Conservation (phyloP, 2,797 vertebrate species). For the Argya squamiceps region DNA sequence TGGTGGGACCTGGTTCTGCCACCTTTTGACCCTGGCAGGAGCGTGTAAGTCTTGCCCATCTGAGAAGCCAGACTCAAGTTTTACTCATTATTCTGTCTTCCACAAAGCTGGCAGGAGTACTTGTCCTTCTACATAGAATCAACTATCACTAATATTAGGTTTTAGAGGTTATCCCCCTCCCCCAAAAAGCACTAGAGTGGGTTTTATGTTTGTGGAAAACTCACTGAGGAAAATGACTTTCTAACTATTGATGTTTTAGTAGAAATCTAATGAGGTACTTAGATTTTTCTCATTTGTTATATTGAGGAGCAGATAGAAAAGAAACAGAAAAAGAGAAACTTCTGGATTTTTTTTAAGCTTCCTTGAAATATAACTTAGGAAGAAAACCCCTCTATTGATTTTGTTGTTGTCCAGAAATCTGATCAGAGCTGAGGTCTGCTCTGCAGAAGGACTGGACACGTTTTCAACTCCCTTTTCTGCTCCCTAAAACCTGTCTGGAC, state of each 20-base stretch:
- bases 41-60: fast-evolving
- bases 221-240: slow-evolving; percentile 1
- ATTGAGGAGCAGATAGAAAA: background rate
- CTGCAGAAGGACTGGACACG: background rate
- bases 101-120: background rate
- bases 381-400: background rate
- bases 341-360: background rate
- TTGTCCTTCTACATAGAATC: background rate
- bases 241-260: slow-evolving; percentile 9
- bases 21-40: fast-evolving
- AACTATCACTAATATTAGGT: background rate
- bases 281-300: background rate
- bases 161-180: background rate
- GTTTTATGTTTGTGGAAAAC: background rate
- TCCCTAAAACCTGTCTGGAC: background rate
- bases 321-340: background rate
- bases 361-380: background rate
- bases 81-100: background rate
- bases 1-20: background rate
- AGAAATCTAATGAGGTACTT: background rate
- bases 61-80: background rate
- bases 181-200: background rate
- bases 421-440: background rate
- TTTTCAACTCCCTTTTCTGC: background rate
- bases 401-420: background rate